phyloP scores from a whole-genome alignment of 64 coral and sea anemone genomes.

The Montipora efflorescens region DNA sequence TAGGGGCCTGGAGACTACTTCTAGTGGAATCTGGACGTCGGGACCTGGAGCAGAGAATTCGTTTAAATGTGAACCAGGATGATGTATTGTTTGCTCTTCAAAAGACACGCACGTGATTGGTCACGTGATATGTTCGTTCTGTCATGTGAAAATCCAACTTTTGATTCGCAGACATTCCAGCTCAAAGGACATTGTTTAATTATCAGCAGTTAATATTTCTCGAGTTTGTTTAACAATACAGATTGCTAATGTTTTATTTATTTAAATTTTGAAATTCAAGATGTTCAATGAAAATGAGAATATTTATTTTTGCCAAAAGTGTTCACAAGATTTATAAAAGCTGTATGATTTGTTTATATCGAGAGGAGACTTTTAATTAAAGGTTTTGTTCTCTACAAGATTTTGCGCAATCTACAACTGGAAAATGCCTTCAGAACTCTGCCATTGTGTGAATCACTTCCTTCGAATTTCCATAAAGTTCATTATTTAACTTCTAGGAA shows the following conservation, averaged over 20 bases:
- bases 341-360: not conserved
- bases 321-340: not conserved
- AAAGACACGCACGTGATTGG: constrained; percentile 41
- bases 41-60: constrained; percentile 89
- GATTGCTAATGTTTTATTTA: not conserved
- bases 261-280: not conserved
- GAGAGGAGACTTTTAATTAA: not conserved
- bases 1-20: constrained; percentile 87
- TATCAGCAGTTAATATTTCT: not conserved
- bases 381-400: not conserved
- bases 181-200: not conserved
- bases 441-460: no score
- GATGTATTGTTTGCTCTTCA: constrained; percentile 92
- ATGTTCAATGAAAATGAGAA: not conserved
- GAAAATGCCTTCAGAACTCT: no score
- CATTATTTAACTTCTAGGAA: no score
- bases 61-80: constrained; percentile 96
- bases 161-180: not conserved
- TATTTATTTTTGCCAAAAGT: not conserved
- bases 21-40: constrained; percentile 90
- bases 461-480: no score
- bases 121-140: not conserved
- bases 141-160: not conserved
- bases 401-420: not conserved
- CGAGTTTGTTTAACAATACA: not conserved